Base-by-base conservation (phyloP, 2,888 invertebrate genomes). In the Noctua janthina region DNA sequence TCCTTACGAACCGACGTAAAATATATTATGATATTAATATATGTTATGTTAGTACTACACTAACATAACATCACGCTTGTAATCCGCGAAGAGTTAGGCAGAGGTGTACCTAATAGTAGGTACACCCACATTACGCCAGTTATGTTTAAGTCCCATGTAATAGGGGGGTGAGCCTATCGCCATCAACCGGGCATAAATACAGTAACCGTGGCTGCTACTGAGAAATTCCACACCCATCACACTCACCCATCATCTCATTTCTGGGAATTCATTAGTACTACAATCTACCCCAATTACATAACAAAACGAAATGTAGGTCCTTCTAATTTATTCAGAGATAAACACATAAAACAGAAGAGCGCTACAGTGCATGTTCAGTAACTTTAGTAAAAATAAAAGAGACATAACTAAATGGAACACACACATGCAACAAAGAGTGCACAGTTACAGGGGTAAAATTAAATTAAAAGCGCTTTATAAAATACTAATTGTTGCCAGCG, bases 391-490 rank as follows among this genome's bases (percentile, higher is more conserved):
- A 81, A 86, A 72, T 74, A 86, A 87, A 78, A 20, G 51, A 23
- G n/a, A 73, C 64, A 51, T 7, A 67, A 43, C 59, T 43, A 76
- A 67, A 82, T 43, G 23, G n/a, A 68, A 68, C 83, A 59, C 86
- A 82, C 75, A 70, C 82, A 81, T 83, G 87, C 83, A 75, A 75
- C 71, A 64, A 59, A 62, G 20, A 84, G 67, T 72, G 74, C 54
- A 77, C 68, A 70, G 69, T 74, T 71, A 84, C 77, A 74, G 13
- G 67, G 72, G 39, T 59, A 69, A 62, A 83, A 87, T 51, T 78
- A 69, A 78, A 84, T 87, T 75, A 87, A 87, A 87, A 82, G 67
- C 78, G 83, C 66, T 87, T 73, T 59, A 67, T 66, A 56, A 79
- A 78, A 75, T 69, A 78, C 68, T 78, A 80, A 74, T 85, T 80